A percentile compares a stretch with the other conserved stretches of the same genome.
Conservation (phyloP, 1,140 invertebrate genomes). For the Scaptodrosophila lebanonensis region DNA sequence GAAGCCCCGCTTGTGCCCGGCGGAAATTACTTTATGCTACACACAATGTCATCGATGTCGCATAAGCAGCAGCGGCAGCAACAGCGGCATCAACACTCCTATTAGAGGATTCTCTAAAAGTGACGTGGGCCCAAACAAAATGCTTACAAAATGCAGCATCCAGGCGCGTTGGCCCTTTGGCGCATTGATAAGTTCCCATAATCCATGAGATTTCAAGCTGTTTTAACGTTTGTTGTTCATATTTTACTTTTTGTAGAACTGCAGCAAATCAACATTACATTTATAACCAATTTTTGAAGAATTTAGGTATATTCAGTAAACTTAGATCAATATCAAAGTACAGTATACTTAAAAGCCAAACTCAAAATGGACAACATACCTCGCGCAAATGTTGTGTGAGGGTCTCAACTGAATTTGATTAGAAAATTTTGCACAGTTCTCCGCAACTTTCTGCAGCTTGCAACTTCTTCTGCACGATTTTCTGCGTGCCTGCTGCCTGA, state of each 20-base stretch:
- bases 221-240: no score
- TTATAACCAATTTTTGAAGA: background rate
- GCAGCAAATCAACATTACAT: conserved; percentile 6
- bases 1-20: conserved; percentile 74
- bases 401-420: conserved; percentile 76
- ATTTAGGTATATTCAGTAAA: background rate
- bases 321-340: conserved; percentile 4
- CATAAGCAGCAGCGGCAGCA: conserved; percentile 57
- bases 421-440: conserved; percentile 70
- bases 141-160: conserved; percentile 9
- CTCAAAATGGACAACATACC: conserved; percentile 53
- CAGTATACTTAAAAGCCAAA: background rate
- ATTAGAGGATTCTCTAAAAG: conserved; percentile 23
- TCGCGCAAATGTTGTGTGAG: conserved; percentile 57
- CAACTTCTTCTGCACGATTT: conserved; percentile 40
- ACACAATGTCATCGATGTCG: conserved; percentile 76
- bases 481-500: conserved; percentile 29
- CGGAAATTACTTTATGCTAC: conserved; percentile 76
- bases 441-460: conserved; percentile 40
- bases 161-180: no score
- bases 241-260: background rate
- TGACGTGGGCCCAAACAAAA: conserved; percentile 1
- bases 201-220: no score
- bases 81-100: conserved; percentile 25
- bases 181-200: no score